Conservation (phyloP, 2,888 invertebrate species). For the Girardia tigrina region DNA sequence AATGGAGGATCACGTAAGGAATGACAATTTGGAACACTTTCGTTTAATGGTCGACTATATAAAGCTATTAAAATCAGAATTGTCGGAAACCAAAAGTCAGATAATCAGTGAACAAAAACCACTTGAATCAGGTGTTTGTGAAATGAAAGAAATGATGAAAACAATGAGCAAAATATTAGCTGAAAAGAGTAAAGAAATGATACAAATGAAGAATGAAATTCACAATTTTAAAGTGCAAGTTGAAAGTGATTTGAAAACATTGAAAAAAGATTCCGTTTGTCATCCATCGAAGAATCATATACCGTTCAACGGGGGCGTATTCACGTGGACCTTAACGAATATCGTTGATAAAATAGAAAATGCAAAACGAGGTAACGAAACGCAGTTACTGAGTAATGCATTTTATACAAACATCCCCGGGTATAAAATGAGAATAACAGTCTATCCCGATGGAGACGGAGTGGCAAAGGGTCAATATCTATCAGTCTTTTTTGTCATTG, state of each 20-base stretch:
- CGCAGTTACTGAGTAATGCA: background rate
- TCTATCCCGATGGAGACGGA: background rate
- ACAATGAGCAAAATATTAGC: too few species aligned
- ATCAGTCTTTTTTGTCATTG: constrained; percentile 1
- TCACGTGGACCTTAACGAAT: background rate
- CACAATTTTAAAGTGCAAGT: background rate
- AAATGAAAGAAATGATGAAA: too few species aligned
- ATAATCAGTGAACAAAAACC: too few species aligned
- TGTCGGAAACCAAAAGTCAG: too few species aligned
- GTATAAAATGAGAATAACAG: background rate
- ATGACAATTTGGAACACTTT: background rate
- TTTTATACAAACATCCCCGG: background rate
- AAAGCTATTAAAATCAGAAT: too few species aligned
- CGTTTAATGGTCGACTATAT: background rate
- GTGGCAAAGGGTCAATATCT: background rate
- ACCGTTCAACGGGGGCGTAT: background rate
- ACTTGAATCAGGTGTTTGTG: too few species aligned
- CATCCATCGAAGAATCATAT: too few species aligned
- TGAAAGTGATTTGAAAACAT: background rate
- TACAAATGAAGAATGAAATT: background rate
- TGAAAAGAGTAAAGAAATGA: background rate
- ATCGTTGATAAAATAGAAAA: background rate
- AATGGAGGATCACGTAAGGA: background rate
- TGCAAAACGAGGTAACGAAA: background rate
- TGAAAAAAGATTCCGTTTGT: too few species aligned